A percentile compares a stretch with the other conserved stretches of the same genome.
These are phyloP conservation scores for Sarcophaga rosellei DNA, from an alignment of 2,888 invertebrate species.

Conservation along the genomic window DNA sequence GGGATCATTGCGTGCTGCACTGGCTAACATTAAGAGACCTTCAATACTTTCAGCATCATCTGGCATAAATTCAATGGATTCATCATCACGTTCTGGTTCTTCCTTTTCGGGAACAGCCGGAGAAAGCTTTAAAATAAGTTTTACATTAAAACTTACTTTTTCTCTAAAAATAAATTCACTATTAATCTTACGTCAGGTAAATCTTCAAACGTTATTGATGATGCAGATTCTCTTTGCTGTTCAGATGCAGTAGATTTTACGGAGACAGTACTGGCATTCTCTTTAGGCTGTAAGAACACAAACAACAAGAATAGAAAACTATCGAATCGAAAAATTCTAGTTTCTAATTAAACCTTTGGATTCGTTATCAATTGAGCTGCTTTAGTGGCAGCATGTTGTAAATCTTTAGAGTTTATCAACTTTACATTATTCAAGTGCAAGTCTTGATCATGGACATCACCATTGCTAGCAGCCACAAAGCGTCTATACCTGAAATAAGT, in stretches of 20 bases:
- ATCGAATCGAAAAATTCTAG: background rate
- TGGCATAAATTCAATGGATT: slow-evolving; percentile 68
- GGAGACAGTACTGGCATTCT: slow-evolving; percentile 24
- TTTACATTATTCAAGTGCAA: slow-evolving; percentile 77
- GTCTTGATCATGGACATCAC: slow-evolving; percentile 78
- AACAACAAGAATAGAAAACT: background rate
- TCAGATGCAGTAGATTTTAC: slow-evolving; percentile 50
- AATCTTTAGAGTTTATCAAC: slow-evolving; percentile 76
- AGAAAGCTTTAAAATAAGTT: slow-evolving; percentile 32
- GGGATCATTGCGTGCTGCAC: slow-evolving; percentile 77
- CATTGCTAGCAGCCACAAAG: slow-evolving; percentile 78
- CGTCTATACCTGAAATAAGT: slow-evolving; percentile 76
- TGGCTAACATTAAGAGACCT: slow-evolving; percentile 78
- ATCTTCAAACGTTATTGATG: slow-evolving; percentile 49
- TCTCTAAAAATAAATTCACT: background rate
- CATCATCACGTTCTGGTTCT: slow-evolving; percentile 70
- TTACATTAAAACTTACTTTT: slow-evolving; percentile 1
- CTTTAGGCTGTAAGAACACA: slow-evolving; percentile 42
- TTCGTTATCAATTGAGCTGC: slow-evolving; percentile 74
- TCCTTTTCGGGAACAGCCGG: slow-evolving; percentile 47
- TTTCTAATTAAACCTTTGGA: slow-evolving; percentile 50
- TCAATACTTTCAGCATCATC: slow-evolving; percentile 74
- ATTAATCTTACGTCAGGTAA: slow-evolving; percentile 52
- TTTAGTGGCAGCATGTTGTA: slow-evolving; percentile 76
- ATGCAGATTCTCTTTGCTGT: slow-evolving; percentile 43